These are phyloP conservation scores for Acrobasis consociella DNA, from an alignment of 2,888 invertebrate genomes.

Conservation along the genomic window DNA sequence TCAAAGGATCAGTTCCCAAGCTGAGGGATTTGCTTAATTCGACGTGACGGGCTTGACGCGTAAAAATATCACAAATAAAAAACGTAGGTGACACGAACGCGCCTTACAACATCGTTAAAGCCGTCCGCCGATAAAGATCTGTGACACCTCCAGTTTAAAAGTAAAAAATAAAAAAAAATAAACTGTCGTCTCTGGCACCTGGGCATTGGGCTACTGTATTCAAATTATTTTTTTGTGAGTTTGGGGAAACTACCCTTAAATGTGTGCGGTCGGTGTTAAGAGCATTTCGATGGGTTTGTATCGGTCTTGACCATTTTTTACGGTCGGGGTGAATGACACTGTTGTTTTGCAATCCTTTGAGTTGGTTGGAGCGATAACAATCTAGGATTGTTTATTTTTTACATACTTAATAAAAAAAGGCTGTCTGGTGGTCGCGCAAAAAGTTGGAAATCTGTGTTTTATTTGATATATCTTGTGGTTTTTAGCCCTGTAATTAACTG, in stretches of 20 bases:
- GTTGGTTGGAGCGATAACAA: slow-evolving; percentile 17
- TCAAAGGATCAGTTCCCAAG: slow-evolving; percentile 63
- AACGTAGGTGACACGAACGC: slow-evolving; percentile 64
- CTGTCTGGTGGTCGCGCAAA: neutral
- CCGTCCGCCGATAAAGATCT: slow-evolving; percentile 77
- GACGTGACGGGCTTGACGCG: slow-evolving; percentile 73
- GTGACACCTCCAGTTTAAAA: slow-evolving; percentile 69
- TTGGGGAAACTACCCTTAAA: slow-evolving; percentile 61
- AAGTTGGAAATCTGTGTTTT: neutral
- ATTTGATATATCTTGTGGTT: too few relatives aligned
- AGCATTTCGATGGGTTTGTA: slow-evolving; percentile 46
- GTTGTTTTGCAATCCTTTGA: slow-evolving; percentile 29
- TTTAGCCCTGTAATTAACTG: too few relatives aligned
- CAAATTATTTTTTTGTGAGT: slow-evolving; percentile 68
- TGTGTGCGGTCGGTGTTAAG: slow-evolving; percentile 66
- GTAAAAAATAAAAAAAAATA: slow-evolving; percentile 48
- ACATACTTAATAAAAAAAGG: neutral
- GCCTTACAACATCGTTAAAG: slow-evolving; percentile 76
- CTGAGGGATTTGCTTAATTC: slow-evolving; percentile 78
- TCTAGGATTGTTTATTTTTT: slow-evolving; percentile 6
- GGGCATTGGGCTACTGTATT: slow-evolving; percentile 79
- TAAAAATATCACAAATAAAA: slow-evolving; percentile 56
- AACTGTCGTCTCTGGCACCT: slow-evolving; percentile 52
- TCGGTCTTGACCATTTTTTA: slow-evolving; percentile 38
- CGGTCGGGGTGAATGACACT: slow-evolving; percentile 53